phyloP scores from a whole-genome alignment of 2,113 vertebrate species.

The Leptosomus discolor region DNA sequence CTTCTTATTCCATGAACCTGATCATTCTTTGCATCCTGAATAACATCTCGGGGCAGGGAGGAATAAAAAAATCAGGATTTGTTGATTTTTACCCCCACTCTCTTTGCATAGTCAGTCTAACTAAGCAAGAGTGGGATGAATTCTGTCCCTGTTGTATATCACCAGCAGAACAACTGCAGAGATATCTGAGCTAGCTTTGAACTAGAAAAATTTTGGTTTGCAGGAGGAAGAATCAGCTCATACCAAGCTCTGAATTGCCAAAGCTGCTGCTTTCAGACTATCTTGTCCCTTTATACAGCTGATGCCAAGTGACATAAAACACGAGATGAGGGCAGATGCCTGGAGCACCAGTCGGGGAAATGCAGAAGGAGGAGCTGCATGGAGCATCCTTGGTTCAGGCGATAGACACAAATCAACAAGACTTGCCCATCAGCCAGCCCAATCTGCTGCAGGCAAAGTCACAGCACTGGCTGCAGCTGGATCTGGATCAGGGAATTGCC shows the following conservation, averaged over 20 bases:
- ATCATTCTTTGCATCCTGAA: not conserved
- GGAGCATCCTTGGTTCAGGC: not conserved
- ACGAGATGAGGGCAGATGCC: not conserved
- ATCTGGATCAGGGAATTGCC: not conserved
- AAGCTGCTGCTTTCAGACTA: not conserved
- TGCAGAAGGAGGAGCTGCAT: not conserved
- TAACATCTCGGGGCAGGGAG: not conserved
- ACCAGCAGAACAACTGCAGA: not conserved
- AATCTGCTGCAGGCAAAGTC: not conserved
- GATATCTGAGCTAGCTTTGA: not conserved
- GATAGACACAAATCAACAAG: not conserved
- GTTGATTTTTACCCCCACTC: not conserved
- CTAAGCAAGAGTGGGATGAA: not conserved
- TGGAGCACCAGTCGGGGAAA: not conserved
- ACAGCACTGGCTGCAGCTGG: not conserved
- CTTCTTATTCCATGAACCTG: not conserved
- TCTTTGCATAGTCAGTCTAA: not conserved
- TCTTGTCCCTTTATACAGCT: not conserved
- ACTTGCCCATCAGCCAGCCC: not conserved
- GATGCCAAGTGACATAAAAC: not conserved
- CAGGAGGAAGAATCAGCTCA: not conserved
- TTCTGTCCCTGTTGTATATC: not conserved
- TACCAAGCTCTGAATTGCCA: not conserved
- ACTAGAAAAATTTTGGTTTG: not conserved
- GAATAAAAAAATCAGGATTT: not conserved